A percentile compares a stretch with the other conserved stretches of the same genome.
Conservation (phyloP, 1,140 invertebrate genomes). For the Diachasmimorpha longicaudata region DNA sequence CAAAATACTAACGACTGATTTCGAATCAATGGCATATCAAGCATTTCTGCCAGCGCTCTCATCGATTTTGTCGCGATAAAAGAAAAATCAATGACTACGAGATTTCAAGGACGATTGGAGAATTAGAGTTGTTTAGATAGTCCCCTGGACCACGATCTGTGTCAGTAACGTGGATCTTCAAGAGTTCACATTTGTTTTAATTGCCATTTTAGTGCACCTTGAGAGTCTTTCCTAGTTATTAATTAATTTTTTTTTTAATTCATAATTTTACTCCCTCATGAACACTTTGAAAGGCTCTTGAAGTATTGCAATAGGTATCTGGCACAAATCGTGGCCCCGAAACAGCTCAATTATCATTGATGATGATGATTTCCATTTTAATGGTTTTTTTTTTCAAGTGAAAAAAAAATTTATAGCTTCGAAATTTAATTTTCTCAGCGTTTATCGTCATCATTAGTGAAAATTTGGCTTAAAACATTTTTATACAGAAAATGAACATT, state of each 20-base stretch:
- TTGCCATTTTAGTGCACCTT: constrained; percentile 1
- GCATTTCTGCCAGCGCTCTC: background rate
- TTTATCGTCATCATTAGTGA: background rate
- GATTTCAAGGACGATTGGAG: constrained; percentile 13
- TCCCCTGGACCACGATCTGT: constrained; percentile 23
- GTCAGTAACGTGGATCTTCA: constrained; percentile 5
- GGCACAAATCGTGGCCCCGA: constrained; percentile 11
- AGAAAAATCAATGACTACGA: background rate
- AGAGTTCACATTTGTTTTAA: background rate
- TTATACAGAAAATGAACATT: background rate
- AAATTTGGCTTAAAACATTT: background rate
- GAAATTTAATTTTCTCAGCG: background rate
- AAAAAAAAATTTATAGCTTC: background rate
- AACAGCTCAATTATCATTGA: background rate
- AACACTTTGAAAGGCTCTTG: constrained; percentile 16
- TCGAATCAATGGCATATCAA: constrained; percentile 13
- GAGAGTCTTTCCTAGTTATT: constrained; percentile 18
- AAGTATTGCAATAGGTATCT: background rate
- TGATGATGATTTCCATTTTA: background rate
- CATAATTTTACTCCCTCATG: background rate
- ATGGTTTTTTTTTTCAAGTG: background rate
- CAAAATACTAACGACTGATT: constrained; percentile 25
- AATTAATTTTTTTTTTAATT: constrained; percentile 9
- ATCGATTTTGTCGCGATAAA: background rate
- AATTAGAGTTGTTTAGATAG: constrained; percentile 18